Conservation (phyloP, 35 echinoderm and acorn worm genomes). For the Lytechinus pictus region DNA sequence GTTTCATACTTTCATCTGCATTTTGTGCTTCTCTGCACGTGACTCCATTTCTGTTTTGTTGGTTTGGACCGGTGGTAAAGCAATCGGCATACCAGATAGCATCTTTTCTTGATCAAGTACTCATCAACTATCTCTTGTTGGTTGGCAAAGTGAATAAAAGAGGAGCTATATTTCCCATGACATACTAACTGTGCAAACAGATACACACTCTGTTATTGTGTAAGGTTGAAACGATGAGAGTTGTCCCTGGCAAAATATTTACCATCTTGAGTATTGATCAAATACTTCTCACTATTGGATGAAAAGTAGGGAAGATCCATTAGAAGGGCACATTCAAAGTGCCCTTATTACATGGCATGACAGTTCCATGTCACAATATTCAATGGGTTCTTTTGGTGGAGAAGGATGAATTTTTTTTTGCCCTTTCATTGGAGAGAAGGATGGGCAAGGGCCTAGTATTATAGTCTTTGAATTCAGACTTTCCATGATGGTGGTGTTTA, state of each 20-base stretch:
- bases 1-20: not conserved
- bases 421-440: not conserved
- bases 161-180: not conserved
- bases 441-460: not conserved
- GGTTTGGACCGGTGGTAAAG: not conserved
- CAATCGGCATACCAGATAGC: not conserved
- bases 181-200: conserved; percentile 4
- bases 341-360: not conserved
- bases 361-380: not conserved
- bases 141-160: not conserved
- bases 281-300: not conserved
- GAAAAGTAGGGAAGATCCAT: not conserved
- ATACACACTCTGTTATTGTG: conserved; percentile 1
- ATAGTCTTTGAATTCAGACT: not conserved
- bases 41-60: not conserved
- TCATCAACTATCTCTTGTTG: not conserved
- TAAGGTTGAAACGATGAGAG: not conserved
- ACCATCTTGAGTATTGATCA: not conserved
- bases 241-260: conserved; percentile 12
- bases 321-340: not conserved
- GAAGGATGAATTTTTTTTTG: not conserved
- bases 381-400: not conserved
- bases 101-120: not conserved
- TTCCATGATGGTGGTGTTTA: too few relatives aligned
- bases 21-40: not conserved